Evolutionary conservation across 2,113 vertebrate species (phyloP), one percentile per base, ranked within the genome.

Genomic region (Desmodus rotundus): DNA sequence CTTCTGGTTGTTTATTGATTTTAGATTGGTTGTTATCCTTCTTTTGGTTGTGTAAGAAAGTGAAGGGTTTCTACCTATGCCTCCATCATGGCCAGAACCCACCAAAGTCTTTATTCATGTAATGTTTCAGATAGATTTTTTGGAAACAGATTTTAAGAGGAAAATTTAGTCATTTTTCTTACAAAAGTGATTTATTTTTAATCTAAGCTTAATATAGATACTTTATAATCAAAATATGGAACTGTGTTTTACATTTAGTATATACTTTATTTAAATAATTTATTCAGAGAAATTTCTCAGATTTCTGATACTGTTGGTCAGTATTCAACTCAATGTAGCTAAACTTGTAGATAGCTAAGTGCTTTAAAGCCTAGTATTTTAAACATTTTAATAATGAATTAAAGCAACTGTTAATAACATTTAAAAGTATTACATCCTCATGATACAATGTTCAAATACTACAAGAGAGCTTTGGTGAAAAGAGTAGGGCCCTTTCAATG

Each of bases 241-340:
- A 28, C 3, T 72, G 43, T 31, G 22, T 93, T 96, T 95, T 91
- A 26, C 7, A 87, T 92, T 85, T 88, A 95, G 28, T 65, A 31
- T 58, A 33, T 74, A 67, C 76, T 80, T 94, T 50, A 73, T 54
- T 95, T 89, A 63, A 87, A 74, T 41, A 4, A 84, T 88, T 50
- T 86, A 96, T 13, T 58, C 65, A 68, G 41, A 41, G 31, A 16
- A 93, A 70, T 93, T 93, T 91, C 36, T 95, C 43, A 84, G 28
- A 78, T 72, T 72, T 84, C 47, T 93, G 45, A 22, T 93, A 85
- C 9, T 89, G 5, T 83, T 77, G 11, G 50, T 20, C 43, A 80
- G n/a, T 89, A 36, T 41, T 85, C 70, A 78, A 36, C 67, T 58
- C 45, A 58, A 5, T 33, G 5, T 87, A 74, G 81, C 33, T 90